A percentile compares a stretch with the other conserved stretches of the same genome.
These are phyloP conservation scores for Oegoconia quadripuncta DNA, from an alignment of 2,888 invertebrate species.

Conservation along the genomic window DNA sequence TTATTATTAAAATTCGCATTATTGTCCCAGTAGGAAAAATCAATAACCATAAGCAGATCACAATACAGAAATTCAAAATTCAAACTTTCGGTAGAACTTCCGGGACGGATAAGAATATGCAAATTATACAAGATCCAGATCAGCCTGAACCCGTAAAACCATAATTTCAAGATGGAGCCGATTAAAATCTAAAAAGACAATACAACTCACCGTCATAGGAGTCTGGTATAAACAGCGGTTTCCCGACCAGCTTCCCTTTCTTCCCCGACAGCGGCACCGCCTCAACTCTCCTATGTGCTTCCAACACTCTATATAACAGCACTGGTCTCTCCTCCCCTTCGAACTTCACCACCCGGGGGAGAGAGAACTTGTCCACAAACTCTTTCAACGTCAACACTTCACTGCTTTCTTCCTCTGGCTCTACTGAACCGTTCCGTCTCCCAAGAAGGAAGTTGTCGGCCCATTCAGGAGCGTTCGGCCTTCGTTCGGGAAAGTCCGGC, in stretches of 20 bases:
- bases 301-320: constrained; percentile 81
- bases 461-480: constrained; percentile 64
- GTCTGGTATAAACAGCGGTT: constrained; percentile 82
- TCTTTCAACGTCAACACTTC: constrained; percentile 75
- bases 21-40: no score
- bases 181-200: not conserved
- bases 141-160: no score
- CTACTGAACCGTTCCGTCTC: constrained; percentile 60
- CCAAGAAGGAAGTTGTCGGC: constrained; percentile 67
- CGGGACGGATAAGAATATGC: no score
- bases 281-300: constrained; percentile 81
- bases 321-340: constrained; percentile 79
- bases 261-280: constrained; percentile 78
- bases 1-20: no score
- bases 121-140: no score
- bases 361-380: constrained; percentile 80
- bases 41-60: no score
- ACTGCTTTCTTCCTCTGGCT: constrained; percentile 67
- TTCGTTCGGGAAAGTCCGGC: constrained; percentile 62
- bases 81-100: no score
- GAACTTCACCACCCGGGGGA: constrained; percentile 80
- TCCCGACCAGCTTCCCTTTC: constrained; percentile 78
- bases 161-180: no score
- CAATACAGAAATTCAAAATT: no score
- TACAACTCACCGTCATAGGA: constrained; percentile 81